Evolutionary conservation across 92 coral and sea anemone genomes (phyloP).

Genomic region (Isaurus tuberculatus): DNA sequence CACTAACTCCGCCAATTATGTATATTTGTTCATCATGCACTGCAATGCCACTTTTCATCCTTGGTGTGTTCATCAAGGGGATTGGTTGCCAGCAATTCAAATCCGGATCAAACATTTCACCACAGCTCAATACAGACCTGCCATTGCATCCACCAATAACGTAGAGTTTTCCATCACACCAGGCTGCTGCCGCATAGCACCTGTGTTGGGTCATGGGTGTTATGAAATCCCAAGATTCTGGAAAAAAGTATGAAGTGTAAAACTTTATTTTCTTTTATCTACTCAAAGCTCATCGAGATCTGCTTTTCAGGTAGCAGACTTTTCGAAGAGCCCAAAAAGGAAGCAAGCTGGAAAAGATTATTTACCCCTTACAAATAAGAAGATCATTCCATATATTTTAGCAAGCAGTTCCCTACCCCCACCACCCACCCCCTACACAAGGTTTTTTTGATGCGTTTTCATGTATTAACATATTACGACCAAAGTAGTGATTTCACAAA

Average conservation of each 20-base stretch:
- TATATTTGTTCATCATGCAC: slow-evolving; percentile 79
- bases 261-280: neutral
- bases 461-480: too few relatives aligned
- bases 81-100: slow-evolving; percentile 72
- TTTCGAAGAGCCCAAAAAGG: too few relatives aligned
- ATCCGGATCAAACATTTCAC: slow-evolving; percentile 79
- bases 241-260: neutral
- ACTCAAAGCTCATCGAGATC: neutral
- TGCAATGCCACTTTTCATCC: slow-evolving; percentile 78
- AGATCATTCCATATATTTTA: too few relatives aligned
- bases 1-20: slow-evolving; percentile 82
- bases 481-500: too few relatives aligned
- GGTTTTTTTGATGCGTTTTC: too few relatives aligned
- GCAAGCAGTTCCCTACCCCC: too few relatives aligned
- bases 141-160: slow-evolving; percentile 92
- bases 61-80: slow-evolving; percentile 73
- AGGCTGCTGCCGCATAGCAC: slow-evolving; percentile 72
- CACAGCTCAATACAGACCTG: slow-evolving; percentile 61
- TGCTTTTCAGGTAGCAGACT: too few relatives aligned
- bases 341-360: too few relatives aligned
- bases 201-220: slow-evolving; percentile 77
- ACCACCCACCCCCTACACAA: too few relatives aligned
- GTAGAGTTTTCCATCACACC: slow-evolving; percentile 67
- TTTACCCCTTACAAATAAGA: too few relatives aligned
- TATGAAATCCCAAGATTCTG: slow-evolving; percentile 78